Evolutionary conservation across 2,888 invertebrate species (phyloP), one percentile per base, ranked within the genome.

Genomic region (Epinotia brunnichana): DNA sequence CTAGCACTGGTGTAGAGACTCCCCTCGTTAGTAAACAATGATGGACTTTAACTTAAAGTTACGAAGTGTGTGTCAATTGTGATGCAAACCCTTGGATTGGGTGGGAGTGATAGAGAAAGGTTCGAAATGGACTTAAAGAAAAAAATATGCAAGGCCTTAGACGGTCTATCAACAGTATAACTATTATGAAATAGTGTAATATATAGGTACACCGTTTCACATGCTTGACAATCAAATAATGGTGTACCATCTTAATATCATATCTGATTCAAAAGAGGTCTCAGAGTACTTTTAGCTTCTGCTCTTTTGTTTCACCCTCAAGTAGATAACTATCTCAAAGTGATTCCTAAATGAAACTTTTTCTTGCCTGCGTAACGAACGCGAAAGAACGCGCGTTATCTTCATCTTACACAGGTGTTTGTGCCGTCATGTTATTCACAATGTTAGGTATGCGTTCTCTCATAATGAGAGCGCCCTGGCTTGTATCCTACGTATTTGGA

Each of bases 391-490:
- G 61, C 67, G 53, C 13, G 71, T 35, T 71, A 71, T 71, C 71
- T 71, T 35, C 66, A 71, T 71, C 71, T 61, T 15, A 1, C 35
- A 24, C 64, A 66, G 64, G 70, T 67, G 71, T 66, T 60, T 54
- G 60, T 61, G 51, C 3, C 53, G 19, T 44, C 21, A 15, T 39
- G 57, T 35, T 35, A 21, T n/a, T 41, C 15, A 53, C 15, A 44
- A 60, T 60, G 71, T 57, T 60, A 39, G n/a, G n/a, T 29, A 44
- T 63, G n/a, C n/a, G 66, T 56, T 41, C 11, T 39, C 15, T 44
- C 21, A 48, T 71, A 60, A 61, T 51, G 71, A 71, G 66, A 71
- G 66, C 35, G 9, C 35, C n/a, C 54, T 54, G 29, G 11, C 53
- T 48, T 35, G 51, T 60, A 57, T 2, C 2, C 1, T 39, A 53